Percentiles rank a stretch among this genome's conserved stretches.
Conservation (phyloP, 2,888 invertebrate species). For the Melanostoma mellinum region DNA sequence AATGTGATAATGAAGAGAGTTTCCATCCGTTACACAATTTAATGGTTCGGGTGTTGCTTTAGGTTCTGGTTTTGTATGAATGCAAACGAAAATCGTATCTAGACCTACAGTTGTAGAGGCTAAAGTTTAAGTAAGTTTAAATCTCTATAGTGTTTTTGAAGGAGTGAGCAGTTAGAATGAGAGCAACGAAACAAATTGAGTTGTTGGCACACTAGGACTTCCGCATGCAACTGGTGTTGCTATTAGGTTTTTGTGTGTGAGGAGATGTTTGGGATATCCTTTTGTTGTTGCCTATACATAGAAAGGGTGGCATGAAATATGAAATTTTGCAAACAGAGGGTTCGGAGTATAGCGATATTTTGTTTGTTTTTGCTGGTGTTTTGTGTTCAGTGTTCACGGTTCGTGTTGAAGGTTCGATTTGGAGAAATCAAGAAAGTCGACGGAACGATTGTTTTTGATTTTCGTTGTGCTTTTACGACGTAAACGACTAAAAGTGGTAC, state of each 20-base stretch:
- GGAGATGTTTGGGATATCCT: no score
- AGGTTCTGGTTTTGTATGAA: constrained; percentile 22
- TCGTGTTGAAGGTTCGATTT: no score
- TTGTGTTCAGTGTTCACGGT: no score
- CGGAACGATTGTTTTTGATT: no score
- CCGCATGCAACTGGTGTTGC: constrained; percentile 65
- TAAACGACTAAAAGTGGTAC: no score
- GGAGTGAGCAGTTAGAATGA: constrained; percentile 1
- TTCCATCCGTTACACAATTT: neutral
- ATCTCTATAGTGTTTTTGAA: constrained; percentile 1
- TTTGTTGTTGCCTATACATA: no score
- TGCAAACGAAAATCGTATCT: constrained; percentile 17
- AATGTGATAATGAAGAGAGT: constrained; percentile 56
- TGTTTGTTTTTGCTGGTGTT: no score
- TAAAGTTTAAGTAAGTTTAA: constrained; percentile 61
- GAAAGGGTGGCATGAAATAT: no score
- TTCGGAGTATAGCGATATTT: no score
- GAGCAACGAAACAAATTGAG: constrained; percentile 61
- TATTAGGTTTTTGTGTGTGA: neutral
- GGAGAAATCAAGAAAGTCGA: no score
- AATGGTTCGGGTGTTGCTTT: neutral
- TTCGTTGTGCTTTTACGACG: no score
- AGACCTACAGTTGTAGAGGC: constrained; percentile 10
- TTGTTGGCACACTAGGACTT: constrained; percentile 42
- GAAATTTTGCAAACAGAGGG: no score